These are phyloP conservation scores for Apistogramma diplotaenia DNA, from an alignment of 2,113 vertebrate species.

Conservation along the genomic window DNA sequence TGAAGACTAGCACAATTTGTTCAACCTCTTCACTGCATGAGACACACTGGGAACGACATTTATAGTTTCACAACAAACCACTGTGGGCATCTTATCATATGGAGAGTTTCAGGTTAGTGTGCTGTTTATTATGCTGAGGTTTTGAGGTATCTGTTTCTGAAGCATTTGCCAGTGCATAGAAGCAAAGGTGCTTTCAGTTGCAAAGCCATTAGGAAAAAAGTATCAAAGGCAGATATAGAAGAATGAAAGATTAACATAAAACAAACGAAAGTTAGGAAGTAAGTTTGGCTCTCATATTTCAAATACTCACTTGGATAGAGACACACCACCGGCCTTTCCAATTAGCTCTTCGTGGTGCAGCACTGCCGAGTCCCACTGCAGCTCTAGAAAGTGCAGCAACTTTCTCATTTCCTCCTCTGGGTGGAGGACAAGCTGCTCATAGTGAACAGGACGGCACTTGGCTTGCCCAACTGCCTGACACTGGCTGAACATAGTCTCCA, in stretches of 20 bases:
- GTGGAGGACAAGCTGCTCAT: constrained; percentile 89
- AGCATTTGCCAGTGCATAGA: not conserved
- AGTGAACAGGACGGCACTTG: constrained; percentile 85
- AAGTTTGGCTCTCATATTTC: not conserved
- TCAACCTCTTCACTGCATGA: not conserved
- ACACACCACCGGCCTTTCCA: constrained; percentile 91
- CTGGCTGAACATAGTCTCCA: constrained; percentile 93
- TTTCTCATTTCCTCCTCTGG: constrained; percentile 88
- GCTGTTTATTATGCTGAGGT: not conserved
- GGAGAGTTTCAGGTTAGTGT: not conserved
- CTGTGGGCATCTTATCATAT: not conserved
- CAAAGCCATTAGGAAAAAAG: not conserved
- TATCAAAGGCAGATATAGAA: not conserved
- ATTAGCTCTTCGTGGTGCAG: constrained; percentile 93
- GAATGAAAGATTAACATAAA: not conserved
- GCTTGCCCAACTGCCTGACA: constrained; percentile 79
- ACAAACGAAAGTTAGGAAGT: not conserved
- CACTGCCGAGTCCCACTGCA: constrained; percentile 88
- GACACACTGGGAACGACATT: not conserved
- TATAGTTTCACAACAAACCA: not conserved
- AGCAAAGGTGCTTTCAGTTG: not conserved
- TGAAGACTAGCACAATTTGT: not conserved
- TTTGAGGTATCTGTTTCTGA: not conserved
- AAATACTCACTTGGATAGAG: constrained; percentile 89
- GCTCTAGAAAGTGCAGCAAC: constrained; percentile 85